Base-by-base conservation (phyloP, 1,140 invertebrate species). In the Drosophila truncata region DNA sequence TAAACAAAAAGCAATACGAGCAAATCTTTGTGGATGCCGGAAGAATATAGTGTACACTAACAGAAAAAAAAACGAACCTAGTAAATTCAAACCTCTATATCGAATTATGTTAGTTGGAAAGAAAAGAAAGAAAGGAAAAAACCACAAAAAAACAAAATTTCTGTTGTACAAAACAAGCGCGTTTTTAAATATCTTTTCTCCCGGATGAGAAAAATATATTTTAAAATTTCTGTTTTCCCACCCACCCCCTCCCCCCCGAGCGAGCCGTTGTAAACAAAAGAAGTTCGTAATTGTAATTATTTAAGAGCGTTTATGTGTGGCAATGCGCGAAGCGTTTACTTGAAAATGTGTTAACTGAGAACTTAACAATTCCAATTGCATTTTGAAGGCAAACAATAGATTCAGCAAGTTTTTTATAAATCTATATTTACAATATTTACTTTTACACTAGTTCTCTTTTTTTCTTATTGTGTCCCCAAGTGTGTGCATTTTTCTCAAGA, bases 51-150 rank as follows among this genome's bases (percentile, higher is more conserved):
- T 54, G 63, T 78, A 78, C 64, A 76, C 66, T 71, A 75, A 70
- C 49, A 66, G 52, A 55, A 37, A 18, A 35, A 54, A n/a, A n/a
- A n/a, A n/a, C n/a, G n/a, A n/a, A 61, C 57, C 60, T 86, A 86
- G 82, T 82, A 82, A 86, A 86, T 86, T 86, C 60, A 69, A 78
- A 61, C 65, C 29, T 65, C 59, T 80, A 84, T 74, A 84, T 77
- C 74, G 77, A 66, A 50, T 50, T 75, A 78, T 78, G 54, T 70
- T 86, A 86, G 79, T 79, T 82, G 52, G 74, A 85, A 35, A 16
- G 3, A 23, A 5, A 33, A 23, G 7, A 14, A 16, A 42, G 13
- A 47, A 47, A 55, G 14, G 6, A 14, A 14, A 42, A 23, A 49
- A 49, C 50, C 35, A n/a, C 59, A 23, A 18, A 46, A 46, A 52